Evolutionary conservation across 2,113 vertebrate species (phyloP), one percentile per base, ranked within the genome.

Genomic region (Chlamydotis undulata): DNA sequence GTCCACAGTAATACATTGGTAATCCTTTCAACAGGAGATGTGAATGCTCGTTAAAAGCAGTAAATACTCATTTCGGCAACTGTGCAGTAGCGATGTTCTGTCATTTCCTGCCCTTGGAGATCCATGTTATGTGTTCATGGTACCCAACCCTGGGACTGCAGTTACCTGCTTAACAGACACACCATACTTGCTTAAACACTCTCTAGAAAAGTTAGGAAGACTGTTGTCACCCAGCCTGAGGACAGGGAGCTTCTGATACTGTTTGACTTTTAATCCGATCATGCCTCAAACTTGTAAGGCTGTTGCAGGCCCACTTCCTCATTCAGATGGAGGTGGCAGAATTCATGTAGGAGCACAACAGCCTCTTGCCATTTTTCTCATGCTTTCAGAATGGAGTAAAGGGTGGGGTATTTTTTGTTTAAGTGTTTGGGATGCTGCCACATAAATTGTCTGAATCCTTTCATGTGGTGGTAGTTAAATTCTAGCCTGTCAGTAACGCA

Each of bases 151-250:
- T 29, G 22, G 15, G 9, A 52, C 49, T 29, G 39, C 52, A 57
- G 33, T 83, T 39, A 5, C 6, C 0, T 75, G 18, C 22, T 80
- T 90, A 21, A 23, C 12, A 17, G 33, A 14, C 0, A 1, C 28
- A 26, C 4, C 5, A 6, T 28, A 19, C 4, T 23, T 71, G 14
- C 26, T 70, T 84, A 41, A 64, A 56, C 21, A 39, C 29, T 56
- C 79, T 16, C 35, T 68, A 47, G 65, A 67, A 77, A 68, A 55
- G 7, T 50, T 81, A 70, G 31, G 28, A 31, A n/a, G 28, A 31
- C 17, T 41, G 2, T 28, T 83, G 28, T 71, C 35, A 49, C 14
- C 9, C 10, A 41, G 6, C 12, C 19, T 43, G 33, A 31, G 33
- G 57, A 10, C 25, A 69, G 29, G 7, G 45, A 73, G 12, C 24